Evolutionary conservation across 1,140 invertebrate genomes (phyloP), one percentile per base, ranked within the genome.

Genomic region (Lethrus apterus): DNA sequence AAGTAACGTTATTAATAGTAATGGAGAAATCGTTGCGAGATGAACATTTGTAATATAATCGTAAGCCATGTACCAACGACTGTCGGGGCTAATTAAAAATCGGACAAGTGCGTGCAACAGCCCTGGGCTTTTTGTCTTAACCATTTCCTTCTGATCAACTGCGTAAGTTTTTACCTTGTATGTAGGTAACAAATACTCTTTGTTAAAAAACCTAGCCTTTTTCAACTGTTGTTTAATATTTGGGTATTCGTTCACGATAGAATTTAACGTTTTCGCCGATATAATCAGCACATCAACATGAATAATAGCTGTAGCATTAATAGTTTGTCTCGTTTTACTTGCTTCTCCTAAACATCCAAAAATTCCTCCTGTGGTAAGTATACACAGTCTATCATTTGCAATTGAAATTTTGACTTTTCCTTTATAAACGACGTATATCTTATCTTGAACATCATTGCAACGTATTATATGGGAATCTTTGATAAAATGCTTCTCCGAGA

Each of bases 361-460:
- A 24, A 53, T 46, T 2, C 47, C 51, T 4, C 51, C 51, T 1
- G 17, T 3, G 13, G 9, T 29, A 9, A 53, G 19, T 4, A 1
- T 19, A 2, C 29, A 21, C 9, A 53, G 24, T 19, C 42, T 17
- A 10, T 17, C 21, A 10, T 23, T 35, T 7, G 46, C 50, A 3
- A 52, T 60, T 2, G 67, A 44, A 4, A 71, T 38, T 2, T 15
- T 9, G 29, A 63, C 50, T 3, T 14, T 26, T 13, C 51, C 51
- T 30, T 19, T 43, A 29, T 42, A 23, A 7, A 53, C 48, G 7
- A 53, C 30, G 14, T 32, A 53, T 4, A 53, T 33, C 2, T 23
- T 23, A 30, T 43, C 14, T n/a, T 45, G 32, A 10, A 53, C 41
- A 19, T 53, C 51, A 30, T 53, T 53, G n/a, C n/a, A 45, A 14